phyloP scores from a whole-genome alignment of 2,113 vertebrate species.

The Oncorhynchus tshawytscha region DNA sequence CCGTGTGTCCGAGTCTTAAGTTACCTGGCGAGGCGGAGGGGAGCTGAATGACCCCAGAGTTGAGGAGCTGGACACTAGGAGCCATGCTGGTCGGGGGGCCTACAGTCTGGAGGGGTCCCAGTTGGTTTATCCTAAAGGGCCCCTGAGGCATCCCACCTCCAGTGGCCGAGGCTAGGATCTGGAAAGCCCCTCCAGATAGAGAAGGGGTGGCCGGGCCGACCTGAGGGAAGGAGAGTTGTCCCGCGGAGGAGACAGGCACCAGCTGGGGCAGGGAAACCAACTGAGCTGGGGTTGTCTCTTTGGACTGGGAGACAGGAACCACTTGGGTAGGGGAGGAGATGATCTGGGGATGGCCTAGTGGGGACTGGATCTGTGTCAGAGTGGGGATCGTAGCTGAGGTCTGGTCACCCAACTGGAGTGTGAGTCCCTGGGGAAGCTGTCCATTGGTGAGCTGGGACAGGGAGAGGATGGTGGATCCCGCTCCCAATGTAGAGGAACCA shows the following conservation, averaged over 20 bases:
- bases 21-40: slow-evolving; percentile 78
- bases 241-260: slow-evolving; percentile 67
- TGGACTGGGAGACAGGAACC: slow-evolving; percentile 68
- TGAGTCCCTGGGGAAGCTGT: slow-evolving; percentile 51
- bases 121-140: slow-evolving; percentile 72
- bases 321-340: slow-evolving; percentile 74
- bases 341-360: slow-evolving; percentile 50
- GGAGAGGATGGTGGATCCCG: slow-evolving; percentile 59
- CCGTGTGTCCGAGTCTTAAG: too few species aligned
- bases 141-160: slow-evolving; percentile 57
- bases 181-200: slow-evolving; percentile 76
- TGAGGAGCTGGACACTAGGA: slow-evolving; percentile 79
- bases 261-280: slow-evolving; percentile 72
- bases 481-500: slow-evolving; percentile 36
- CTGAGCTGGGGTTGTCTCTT: slow-evolving; percentile 60
- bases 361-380: slow-evolving; percentile 61
- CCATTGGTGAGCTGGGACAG: slow-evolving; percentile 58
- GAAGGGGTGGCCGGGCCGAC: slow-evolving; percentile 80
- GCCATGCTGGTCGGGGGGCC: slow-evolving; percentile 51
- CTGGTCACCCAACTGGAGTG: slow-evolving; percentile 59
- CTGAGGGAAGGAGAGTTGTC: slow-evolving; percentile 76
- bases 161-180: slow-evolving; percentile 75
- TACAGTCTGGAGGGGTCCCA: slow-evolving; percentile 69
- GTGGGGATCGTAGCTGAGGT: slow-evolving; percentile 29
- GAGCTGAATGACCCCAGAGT: slow-evolving; percentile 81